phyloP scores from a whole-genome alignment of 1,140 invertebrate species.

The Manduca sexta region DNA sequence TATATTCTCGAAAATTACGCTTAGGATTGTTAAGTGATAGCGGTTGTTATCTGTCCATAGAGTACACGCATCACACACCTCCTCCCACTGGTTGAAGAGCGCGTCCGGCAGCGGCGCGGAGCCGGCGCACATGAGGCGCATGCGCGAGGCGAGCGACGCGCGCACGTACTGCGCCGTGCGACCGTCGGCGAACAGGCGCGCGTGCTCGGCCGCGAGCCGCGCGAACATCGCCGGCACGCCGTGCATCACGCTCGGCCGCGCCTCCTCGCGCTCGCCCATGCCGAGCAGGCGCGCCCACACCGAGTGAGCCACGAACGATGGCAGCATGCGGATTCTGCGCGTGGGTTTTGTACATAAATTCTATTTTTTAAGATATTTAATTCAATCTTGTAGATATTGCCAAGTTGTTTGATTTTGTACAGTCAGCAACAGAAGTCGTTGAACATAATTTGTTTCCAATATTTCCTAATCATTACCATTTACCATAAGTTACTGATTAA shows the following conservation, averaged over 20 bases:
- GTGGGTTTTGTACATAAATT: no score
- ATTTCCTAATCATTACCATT: no score
- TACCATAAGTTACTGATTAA: no score
- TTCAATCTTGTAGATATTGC: no score
- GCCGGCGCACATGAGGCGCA: conserved; percentile 73
- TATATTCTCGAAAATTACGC: no score
- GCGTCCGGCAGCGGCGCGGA: conserved; percentile 87
- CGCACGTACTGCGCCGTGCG: conserved; percentile 45
- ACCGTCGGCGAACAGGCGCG: conserved; percentile 78
- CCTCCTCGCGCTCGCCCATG: conserved; percentile 75
- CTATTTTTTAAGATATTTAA: no score
- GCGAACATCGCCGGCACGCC: conserved; percentile 93
- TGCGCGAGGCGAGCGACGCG: conserved; percentile 23
- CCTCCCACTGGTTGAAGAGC: conserved; percentile 85
- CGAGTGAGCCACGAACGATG: conserved; percentile 44
- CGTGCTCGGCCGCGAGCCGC: conserved; percentile 86
- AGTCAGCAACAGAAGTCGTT: no score
- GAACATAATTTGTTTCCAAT: no score
- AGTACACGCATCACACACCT: no score
- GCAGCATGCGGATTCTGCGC: conserved; percentile 48
- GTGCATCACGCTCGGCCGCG: conserved; percentile 86
- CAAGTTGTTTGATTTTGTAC: no score
- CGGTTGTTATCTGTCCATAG: no score
- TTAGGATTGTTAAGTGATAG: no score
- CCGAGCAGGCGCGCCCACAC: conserved; percentile 85